phyloP scores from a whole-genome alignment of 2,797 vertebrate genomes.

The Gila robusta region DNA sequence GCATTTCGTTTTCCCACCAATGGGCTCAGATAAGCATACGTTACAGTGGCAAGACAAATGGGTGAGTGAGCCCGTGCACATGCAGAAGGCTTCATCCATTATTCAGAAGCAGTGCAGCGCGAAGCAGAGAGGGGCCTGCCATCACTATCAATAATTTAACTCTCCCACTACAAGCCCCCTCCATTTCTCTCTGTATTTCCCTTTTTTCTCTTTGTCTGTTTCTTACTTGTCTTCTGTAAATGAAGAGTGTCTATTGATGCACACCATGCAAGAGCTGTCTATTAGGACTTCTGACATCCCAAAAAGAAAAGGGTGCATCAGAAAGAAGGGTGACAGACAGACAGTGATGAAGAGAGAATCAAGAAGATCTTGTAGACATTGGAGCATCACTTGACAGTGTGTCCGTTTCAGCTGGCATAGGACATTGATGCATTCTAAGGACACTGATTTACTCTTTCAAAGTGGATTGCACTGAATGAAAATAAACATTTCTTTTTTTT shows the following conservation, averaged over 20 bases:
- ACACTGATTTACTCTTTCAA: conserved; percentile 3
- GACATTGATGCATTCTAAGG: not conserved
- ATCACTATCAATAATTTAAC: conserved; percentile 66
- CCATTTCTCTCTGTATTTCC: conserved; percentile 17
- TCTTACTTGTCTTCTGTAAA: conserved; percentile 33
- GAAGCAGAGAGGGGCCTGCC: conserved; percentile 58
- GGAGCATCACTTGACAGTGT: not conserved
- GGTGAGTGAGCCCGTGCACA: conserved; percentile 1
- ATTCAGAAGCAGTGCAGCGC: conserved; percentile 57
- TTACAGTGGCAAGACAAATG: conserved; percentile 49
- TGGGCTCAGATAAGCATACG: conserved; percentile 22
- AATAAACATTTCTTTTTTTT: not conserved
- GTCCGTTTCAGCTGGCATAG: not conserved
- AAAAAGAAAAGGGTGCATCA: not conserved
- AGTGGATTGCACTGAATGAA: not conserved
- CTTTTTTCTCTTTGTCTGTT: conserved; percentile 34
- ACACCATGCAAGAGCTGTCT: not conserved
- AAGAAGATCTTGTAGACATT: conserved; percentile 15
- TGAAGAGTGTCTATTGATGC: conserved; percentile 19
- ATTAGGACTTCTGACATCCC: conserved; percentile 6
- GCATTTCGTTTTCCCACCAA: conserved; percentile 30
- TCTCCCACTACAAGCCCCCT: conserved; percentile 35
- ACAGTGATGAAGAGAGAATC: conserved; percentile 6
- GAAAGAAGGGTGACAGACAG: conserved; percentile 9
- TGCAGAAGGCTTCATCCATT: conserved; percentile 62